These are phyloP conservation scores for Falco cherrug DNA, from an alignment of 2,797 vertebrate species.

Conservation along the genomic window DNA sequence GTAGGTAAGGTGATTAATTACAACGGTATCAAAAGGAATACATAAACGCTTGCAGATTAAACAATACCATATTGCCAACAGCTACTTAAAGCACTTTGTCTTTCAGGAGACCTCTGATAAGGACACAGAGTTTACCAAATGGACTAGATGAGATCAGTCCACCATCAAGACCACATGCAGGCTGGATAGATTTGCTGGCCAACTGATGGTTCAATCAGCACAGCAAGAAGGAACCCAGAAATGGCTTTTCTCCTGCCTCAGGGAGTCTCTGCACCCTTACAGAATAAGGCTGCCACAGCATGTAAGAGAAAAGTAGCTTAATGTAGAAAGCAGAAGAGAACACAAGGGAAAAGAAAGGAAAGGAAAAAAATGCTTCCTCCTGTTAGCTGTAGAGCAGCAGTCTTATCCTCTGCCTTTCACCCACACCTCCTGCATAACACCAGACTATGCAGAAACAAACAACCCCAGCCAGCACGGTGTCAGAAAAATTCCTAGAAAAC, in stretches of 20 bases:
- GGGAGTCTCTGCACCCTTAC: not conserved
- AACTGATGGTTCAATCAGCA: not conserved
- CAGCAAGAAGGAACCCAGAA: not conserved
- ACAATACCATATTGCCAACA: not conserved
- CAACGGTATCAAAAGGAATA: not conserved
- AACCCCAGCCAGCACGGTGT: rapidly evolving
- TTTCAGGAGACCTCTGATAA: not conserved
- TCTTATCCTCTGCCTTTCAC: not conserved
- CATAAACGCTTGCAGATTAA: not conserved
- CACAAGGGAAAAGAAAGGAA: not conserved
- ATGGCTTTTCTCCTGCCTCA: not conserved
- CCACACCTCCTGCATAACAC: not conserved
- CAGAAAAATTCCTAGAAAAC: not conserved
- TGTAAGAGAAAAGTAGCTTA: not conserved
- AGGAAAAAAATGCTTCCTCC: not conserved
- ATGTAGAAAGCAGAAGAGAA: not conserved
- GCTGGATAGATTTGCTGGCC: not conserved
- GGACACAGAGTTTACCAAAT: not conserved
- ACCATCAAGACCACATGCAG: not conserved
- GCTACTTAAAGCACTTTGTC: not conserved
- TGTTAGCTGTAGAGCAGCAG: not conserved
- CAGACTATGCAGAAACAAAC: not conserved
- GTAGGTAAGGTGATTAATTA: not conserved
- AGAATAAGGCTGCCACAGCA: not conserved
- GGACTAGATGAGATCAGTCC: not conserved